These are phyloP conservation scores for Pachycephus smyrnensis DNA, from an alignment of 2,888 invertebrate species.

Conservation along the genomic window DNA sequence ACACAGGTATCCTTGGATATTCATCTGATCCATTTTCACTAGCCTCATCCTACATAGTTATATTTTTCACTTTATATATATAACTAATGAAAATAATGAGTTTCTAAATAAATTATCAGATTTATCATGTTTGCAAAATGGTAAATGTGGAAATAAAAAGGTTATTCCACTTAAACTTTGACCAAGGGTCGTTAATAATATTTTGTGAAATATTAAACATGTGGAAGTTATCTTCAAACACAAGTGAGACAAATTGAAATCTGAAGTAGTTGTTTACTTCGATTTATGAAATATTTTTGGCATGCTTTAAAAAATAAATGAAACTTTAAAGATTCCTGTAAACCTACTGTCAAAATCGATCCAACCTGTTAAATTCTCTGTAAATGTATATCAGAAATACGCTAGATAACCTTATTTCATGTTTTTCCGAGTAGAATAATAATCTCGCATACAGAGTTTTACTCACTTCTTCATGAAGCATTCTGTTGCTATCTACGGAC, in stretches of 20 bases:
- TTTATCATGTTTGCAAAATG: not conserved
- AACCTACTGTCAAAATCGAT: not conserved
- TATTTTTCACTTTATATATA: slow-evolving; percentile 11
- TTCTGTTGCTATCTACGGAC: slow-evolving; percentile 41
- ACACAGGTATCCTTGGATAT: slow-evolving; percentile 43
- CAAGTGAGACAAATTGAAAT: not conserved
- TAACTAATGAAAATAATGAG: not conserved
- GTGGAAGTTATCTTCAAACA: not conserved
- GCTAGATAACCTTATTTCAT: not conserved
- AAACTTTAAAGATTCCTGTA: not conserved
- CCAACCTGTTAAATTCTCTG: not conserved
- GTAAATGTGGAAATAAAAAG: not conserved
- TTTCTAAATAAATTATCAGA: not conserved
- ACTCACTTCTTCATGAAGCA: slow-evolving; percentile 45
- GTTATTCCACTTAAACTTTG: not conserved
- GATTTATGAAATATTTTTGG: not conserved
- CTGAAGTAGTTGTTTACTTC: not conserved
- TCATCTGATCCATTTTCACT: slow-evolving; percentile 44
- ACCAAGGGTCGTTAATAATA: not conserved
- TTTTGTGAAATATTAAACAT: not conserved
- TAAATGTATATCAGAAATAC: not conserved
- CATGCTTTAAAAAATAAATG: not conserved
- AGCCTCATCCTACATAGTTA: slow-evolving; percentile 39
- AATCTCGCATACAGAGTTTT: not conserved
- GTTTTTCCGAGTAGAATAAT: not conserved